Conservation (phyloP, 2,888 invertebrate species). For the Ormyrus nitidulus region DNA sequence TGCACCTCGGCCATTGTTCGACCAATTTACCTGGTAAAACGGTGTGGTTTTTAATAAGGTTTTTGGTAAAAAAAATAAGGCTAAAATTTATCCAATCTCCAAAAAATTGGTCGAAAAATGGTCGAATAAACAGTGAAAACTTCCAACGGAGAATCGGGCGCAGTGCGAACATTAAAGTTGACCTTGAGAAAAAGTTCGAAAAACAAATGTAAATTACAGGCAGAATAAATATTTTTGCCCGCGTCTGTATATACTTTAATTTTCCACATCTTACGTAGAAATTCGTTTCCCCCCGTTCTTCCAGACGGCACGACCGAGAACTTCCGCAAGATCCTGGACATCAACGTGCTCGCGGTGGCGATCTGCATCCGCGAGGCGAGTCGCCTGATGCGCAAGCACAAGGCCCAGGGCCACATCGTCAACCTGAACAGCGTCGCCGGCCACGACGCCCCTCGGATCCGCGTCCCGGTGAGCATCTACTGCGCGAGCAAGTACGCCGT, state of each 20-base stretch:
- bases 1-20: too few relatives aligned
- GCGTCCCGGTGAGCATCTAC: constrained; percentile 72
- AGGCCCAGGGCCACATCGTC: constrained; percentile 79
- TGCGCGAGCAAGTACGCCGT: constrained; percentile 78
- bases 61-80: too few relatives aligned
- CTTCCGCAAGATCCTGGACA: constrained; percentile 74
- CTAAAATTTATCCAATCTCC: too few relatives aligned
- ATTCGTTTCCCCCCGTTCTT: constrained; percentile 1
- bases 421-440: constrained; percentile 77
- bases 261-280: not conserved
- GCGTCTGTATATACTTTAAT: not conserved
- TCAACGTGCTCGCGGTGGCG: constrained; percentile 79
- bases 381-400: constrained; percentile 77
- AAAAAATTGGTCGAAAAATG: too few relatives aligned
- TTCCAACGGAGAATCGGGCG: too few relatives aligned
- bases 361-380: constrained; percentile 79
- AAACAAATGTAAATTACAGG: too few relatives aligned
- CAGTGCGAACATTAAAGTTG: too few relatives aligned
- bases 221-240: too few relatives aligned
- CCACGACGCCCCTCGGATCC: constrained; percentile 64
- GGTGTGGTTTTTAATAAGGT: too few relatives aligned
- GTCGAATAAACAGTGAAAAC: too few relatives aligned
- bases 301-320: constrained; percentile 68
- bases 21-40: too few relatives aligned
- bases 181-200: too few relatives aligned